Conservation (phyloP, 2,113 vertebrate genomes). For the Sinocyclocheilus grahami region DNA sequence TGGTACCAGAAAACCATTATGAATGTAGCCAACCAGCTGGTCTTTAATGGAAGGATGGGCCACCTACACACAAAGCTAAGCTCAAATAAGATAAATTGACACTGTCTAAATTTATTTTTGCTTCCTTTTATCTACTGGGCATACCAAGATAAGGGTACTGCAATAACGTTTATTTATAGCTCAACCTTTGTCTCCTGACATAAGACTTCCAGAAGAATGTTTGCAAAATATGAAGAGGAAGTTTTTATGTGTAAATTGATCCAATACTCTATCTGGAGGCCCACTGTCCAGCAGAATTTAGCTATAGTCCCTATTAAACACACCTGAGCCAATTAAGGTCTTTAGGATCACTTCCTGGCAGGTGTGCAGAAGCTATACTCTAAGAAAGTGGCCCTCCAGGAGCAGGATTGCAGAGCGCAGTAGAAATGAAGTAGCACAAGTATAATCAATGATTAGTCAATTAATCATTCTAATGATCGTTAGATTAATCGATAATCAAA, state of each 20-base stretch:
- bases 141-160: background rate
- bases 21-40: constrained; percentile 94
- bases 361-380: background rate
- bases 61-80: constrained; percentile 74
- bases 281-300: background rate
- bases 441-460: no score
- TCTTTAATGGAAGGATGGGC: constrained; percentile 88
- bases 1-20: constrained; percentile 95
- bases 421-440: background rate
- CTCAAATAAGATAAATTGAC: background rate
- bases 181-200: constrained; percentile 15
- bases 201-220: background rate
- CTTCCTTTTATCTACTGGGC: background rate
- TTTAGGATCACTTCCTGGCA: background rate
- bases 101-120: background rate
- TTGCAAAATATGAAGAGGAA: background rate
- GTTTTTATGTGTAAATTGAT: background rate
- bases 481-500: no score
- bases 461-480: no score
- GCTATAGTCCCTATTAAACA: background rate
- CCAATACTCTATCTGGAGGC: no score
- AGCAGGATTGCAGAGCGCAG: background rate
- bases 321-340: background rate
- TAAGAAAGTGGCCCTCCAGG: background rate
- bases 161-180: background rate